phyloP scores from a whole-genome alignment of 2,797 vertebrate genomes.

The Sebastes itinus region DNA sequence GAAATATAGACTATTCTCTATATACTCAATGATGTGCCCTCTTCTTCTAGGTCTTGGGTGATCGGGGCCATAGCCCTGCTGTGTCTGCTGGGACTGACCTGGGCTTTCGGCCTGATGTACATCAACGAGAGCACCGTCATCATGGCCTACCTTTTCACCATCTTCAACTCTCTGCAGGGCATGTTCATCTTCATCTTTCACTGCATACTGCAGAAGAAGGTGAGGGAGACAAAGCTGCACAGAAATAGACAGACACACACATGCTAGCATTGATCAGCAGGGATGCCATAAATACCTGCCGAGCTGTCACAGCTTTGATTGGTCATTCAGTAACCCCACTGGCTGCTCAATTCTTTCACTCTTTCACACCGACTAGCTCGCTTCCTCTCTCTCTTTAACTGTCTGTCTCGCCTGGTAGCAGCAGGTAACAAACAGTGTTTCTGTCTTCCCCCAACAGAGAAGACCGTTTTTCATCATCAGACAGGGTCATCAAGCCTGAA shows the following conservation, averaged over 20 bases:
- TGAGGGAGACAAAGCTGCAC: slow-evolving; percentile 72
- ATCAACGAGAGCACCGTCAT: slow-evolving; percentile 97
- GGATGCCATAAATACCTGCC: slow-evolving; percentile 37
- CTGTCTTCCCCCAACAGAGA: neutral
- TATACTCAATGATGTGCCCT: neutral
- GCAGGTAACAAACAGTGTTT: slow-evolving; percentile 40
- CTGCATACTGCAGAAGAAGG: slow-evolving; percentile 99
- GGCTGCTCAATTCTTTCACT: slow-evolving; percentile 28
- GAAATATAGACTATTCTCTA: neutral
- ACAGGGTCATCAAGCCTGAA: neutral
- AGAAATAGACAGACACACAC: slow-evolving; percentile 21
- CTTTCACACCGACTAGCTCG: neutral
- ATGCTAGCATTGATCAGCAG: slow-evolving; percentile 17
- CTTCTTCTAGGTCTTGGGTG: slow-evolving; percentile 91
- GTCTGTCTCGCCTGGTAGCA: slow-evolving; percentile 13
- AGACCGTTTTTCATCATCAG: slow-evolving; percentile 6
- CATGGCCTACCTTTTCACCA: slow-evolving; percentile 99
- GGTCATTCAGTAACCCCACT: slow-evolving; percentile 33
- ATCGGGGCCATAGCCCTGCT: slow-evolving; percentile 96
- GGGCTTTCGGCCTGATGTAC: slow-evolving; percentile 98
- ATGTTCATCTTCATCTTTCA: slow-evolving; percentile 99
- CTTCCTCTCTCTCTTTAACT: neutral
- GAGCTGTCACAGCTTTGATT: slow-evolving; percentile 54
- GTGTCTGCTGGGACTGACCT: slow-evolving; percentile 96
- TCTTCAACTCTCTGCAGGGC: slow-evolving; percentile 99